These are phyloP conservation scores for Aphrophora alni DNA, from an alignment of 2,888 invertebrate genomes.

Conservation along the genomic window DNA sequence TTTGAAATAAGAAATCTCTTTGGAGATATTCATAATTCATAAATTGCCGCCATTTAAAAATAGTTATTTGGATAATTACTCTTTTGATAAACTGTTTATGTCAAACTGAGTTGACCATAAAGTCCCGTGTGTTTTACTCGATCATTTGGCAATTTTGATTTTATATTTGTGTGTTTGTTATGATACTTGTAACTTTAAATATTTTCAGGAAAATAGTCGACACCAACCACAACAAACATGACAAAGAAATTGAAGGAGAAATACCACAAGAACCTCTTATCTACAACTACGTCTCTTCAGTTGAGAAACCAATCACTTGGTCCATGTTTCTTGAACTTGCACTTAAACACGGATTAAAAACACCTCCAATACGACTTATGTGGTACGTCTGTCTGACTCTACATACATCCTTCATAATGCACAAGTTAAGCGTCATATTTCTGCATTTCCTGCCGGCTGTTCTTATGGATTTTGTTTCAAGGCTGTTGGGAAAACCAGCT, in stretches of 20 bases:
- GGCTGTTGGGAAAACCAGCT: constrained; percentile 70
- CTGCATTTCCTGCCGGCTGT: constrained; percentile 76
- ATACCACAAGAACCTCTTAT: constrained; percentile 57
- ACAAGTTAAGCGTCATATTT: constrained; percentile 64
- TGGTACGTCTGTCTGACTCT: constrained; percentile 64
- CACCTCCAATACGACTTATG: constrained; percentile 49
- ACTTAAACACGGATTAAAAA: constrained; percentile 58
- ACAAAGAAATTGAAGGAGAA: neutral
- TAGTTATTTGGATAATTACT: too few relatives aligned
- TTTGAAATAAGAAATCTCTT: too few relatives aligned
- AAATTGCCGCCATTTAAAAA: too few relatives aligned
- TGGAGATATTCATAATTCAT: too few relatives aligned
- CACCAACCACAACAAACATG: constrained; percentile 15
- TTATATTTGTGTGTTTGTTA: too few relatives aligned
- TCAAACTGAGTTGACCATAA: neutral
- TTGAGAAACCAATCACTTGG: constrained; percentile 82
- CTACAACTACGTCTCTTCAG: constrained; percentile 85
- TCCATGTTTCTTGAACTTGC: constrained; percentile 65
- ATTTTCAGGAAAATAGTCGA: constrained; percentile 10
- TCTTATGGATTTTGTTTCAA: constrained; percentile 66
- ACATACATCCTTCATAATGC: constrained; percentile 62
- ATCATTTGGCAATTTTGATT: too few relatives aligned
- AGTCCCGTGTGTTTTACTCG: neutral
- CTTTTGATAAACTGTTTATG: too few relatives aligned
- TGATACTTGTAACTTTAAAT: neutral